Conservation (phyloP, 2,113 vertebrate genomes). For the Odontophorus gujanensis region DNA sequence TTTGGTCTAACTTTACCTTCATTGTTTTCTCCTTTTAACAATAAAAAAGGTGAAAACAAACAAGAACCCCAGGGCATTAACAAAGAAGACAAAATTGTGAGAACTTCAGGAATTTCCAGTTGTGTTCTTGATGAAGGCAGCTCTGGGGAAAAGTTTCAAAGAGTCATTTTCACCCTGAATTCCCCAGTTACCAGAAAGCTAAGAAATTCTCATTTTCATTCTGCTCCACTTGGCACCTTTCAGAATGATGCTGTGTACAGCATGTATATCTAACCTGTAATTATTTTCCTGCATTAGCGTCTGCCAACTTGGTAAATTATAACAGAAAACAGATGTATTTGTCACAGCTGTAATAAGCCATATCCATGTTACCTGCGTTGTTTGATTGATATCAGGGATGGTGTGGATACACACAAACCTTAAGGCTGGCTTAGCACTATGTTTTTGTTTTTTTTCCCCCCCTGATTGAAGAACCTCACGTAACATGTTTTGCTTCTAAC, state of each 20-base stretch:
- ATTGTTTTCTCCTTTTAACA: not conserved
- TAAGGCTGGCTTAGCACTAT: not conserved
- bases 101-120: not conserved
- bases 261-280: rapidly evolving
- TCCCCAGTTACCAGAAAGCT: not conserved
- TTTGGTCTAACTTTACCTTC: not conserved
- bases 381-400: not conserved
- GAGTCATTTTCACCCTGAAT: not conserved
- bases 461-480: not conserved
- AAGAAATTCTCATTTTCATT: not conserved
- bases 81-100: not conserved
- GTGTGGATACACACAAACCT: not conserved
- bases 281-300: not conserved
- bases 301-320: not conserved
- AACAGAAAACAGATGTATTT: not conserved
- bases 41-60: too few species aligned
- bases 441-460: not conserved
- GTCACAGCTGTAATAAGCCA: not conserved
- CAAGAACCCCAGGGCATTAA: not conserved
- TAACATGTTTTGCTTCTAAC: not conserved
- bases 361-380: not conserved
- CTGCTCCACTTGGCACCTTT: not conserved
- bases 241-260: not conserved
- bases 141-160: not conserved
- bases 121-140: not conserved